These are phyloP conservation scores for Pedicia rivosa DNA, from an alignment of 2,888 invertebrate species.

Conservation along the genomic window DNA sequence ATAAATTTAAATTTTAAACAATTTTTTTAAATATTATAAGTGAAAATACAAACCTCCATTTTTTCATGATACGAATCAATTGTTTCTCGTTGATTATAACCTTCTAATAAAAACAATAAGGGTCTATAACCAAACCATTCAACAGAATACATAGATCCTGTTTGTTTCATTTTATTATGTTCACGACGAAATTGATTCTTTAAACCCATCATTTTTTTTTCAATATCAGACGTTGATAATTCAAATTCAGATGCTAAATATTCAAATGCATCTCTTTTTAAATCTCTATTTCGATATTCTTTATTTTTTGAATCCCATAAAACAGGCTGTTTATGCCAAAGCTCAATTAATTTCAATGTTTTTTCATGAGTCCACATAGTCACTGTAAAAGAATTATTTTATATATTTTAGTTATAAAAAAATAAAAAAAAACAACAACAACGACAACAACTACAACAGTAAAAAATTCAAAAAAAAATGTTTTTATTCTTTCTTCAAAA, in stretches of 20 bases:
- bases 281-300: conserved; percentile 3
- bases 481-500: too few species aligned
- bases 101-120: not conserved
- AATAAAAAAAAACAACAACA: too few species aligned
- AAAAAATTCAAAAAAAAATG: too few species aligned
- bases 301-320: conserved; percentile 2
- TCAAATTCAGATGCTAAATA: not conserved
- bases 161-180: conserved; percentile 5
- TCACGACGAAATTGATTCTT: conserved; percentile 5
- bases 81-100: not conserved
- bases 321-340: conserved; percentile 1
- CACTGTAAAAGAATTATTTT: too few species aligned
- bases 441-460: too few species aligned
- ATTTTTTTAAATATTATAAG: too few species aligned
- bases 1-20: not conserved
- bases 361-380: conserved; percentile 4
- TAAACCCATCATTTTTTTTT: conserved; percentile 2
- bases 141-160: not conserved
- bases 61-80: not conserved
- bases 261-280: not conserved
- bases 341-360: conserved; percentile 2
- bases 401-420: too few species aligned
- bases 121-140: conserved; percentile 4
- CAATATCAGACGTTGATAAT: conserved; percentile 1
- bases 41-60: conserved; percentile 3